phyloP scores from a whole-genome alignment of 2,888 invertebrate genomes.

The Belgica antarctica region DNA sequence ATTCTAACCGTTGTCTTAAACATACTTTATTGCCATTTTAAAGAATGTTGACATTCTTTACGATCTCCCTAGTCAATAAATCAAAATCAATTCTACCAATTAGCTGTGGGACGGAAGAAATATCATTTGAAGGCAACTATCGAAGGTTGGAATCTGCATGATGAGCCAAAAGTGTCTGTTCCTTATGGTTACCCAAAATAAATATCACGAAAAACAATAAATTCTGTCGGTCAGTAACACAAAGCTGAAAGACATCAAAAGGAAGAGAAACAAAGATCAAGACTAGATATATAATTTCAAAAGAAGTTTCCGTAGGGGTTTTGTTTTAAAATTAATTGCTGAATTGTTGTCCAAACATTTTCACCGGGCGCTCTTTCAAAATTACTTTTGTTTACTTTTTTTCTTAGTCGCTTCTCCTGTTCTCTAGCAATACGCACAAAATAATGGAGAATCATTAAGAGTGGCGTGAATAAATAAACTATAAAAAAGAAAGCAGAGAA shows the following conservation, averaged over 20 bases:
- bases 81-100: constrained; percentile 9
- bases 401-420: not conserved
- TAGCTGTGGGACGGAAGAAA: constrained; percentile 10
- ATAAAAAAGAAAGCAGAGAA: constrained; percentile 13
- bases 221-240: not conserved
- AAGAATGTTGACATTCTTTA: constrained; percentile 10
- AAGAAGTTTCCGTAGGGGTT: constrained; percentile 10
- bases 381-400: constrained; percentile 15
- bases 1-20: not conserved
- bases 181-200: constrained; percentile 21
- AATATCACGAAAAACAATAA: constrained; percentile 16
- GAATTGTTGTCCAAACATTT: constrained; percentile 40
- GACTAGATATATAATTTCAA: constrained; percentile 13
- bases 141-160: not conserved
- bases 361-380: constrained; percentile 23
- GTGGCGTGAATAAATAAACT: constrained; percentile 26
- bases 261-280: not conserved
- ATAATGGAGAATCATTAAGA: constrained; percentile 7
- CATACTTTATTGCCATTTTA: no score
- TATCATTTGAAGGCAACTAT: not conserved
- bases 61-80: not conserved
- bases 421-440: not conserved
- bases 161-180: not conserved
- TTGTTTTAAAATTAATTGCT: constrained; percentile 30
- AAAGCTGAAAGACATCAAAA: not conserved